Base-by-base conservation (phyloP, 2,113 vertebrate species). In the Lipotes vexillifer region DNA sequence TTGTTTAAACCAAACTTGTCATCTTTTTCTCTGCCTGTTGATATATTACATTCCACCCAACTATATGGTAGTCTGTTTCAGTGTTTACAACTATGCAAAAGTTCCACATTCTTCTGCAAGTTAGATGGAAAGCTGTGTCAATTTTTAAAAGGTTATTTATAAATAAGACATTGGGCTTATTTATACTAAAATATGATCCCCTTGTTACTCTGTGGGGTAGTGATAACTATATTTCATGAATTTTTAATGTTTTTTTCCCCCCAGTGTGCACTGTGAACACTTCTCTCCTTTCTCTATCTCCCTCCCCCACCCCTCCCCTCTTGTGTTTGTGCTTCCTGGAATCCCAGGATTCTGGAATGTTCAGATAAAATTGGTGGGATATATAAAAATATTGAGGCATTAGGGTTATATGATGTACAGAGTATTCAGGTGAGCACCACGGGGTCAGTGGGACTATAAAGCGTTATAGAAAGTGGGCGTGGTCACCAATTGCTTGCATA, bases 111-210 rank as follows among this genome's bases (percentile, higher is more conserved):
- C 1, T 88, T 75, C 63, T 92, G 18, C 21, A 92, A 89, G 31
- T 55, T 91, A 78, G 23, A 72, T 72, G 55, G 84, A 92, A 93
- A 86, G 8, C 18, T 44, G 18, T 83, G 41, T 36, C 10, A 71
- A 44, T 87, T 93, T 93, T 85, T 66, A n/a, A 86, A 93, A 93
- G 38, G 66, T 81, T 89, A 86, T 78, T 91, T 77, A 94, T 29
- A 80, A 74, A 77, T 88, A 84, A 81, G 18, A 27, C 75, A 77
- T 46, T 86, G 10, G 27, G 27, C 8, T 95, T 90, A 33, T 57
- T 93, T 84, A 65, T 77, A 57, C n/a, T 59, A 80, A 97, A 81
- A 44, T 87, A 36, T 20, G 10, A 74, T 74, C 5, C n/a, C 11
- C 18, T 65, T 14, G 68, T 88, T 94, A 82, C 6, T 72, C 71